A percentile compares a stretch with the other conserved stretches of the same genome.
Conservation (phyloP, 2,113 vertebrate species). For the Notothenia coriiceps region DNA sequence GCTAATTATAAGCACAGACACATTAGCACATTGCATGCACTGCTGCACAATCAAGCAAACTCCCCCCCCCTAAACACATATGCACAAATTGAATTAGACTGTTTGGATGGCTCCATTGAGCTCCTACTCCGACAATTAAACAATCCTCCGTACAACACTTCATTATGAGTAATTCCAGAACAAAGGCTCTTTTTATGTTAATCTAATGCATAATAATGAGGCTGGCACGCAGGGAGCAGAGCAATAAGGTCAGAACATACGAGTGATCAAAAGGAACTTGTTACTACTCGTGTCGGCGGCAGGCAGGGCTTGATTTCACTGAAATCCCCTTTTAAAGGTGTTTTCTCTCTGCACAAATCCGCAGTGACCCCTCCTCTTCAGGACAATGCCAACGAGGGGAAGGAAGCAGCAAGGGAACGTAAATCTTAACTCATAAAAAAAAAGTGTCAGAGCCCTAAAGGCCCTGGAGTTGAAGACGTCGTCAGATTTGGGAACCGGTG, state of each 20-base stretch:
- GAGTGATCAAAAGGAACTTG: slow-evolving; percentile 26
- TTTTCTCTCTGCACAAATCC: slow-evolving; percentile 47
- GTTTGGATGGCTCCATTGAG: slow-evolving; percentile 39
- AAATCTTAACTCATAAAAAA: slow-evolving; percentile 44
- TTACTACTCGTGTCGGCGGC: slow-evolving; percentile 17
- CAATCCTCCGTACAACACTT: slow-evolving; percentile 28
- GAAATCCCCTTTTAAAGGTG: slow-evolving; percentile 32
- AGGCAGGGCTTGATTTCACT: slow-evolving; percentile 14
- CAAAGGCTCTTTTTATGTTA: slow-evolving; percentile 49
- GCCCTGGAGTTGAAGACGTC: neutral
- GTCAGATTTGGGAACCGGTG: slow-evolving; percentile 17
- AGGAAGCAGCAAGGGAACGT: neutral
- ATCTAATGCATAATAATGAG: slow-evolving; percentile 45
- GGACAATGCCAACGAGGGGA: slow-evolving; percentile 28
- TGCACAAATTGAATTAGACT: slow-evolving; percentile 34
- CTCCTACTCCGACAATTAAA: slow-evolving; percentile 35
- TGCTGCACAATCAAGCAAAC: slow-evolving; percentile 42
- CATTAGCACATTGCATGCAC: slow-evolving; percentile 44
- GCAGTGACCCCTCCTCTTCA: slow-evolving; percentile 52
- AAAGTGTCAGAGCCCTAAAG: slow-evolving; percentile 11
- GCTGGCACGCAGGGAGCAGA: slow-evolving; percentile 12
- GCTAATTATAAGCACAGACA: slow-evolving; percentile 48
- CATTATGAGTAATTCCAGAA: slow-evolving; percentile 33
- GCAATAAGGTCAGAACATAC: slow-evolving; percentile 26
- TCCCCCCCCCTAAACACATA: slow-evolving; percentile 22